Evolutionary conservation across 2,888 invertebrate genomes (phyloP), one percentile per base, ranked within the genome.

Genomic region (Shargacucullia verbasci): DNA sequence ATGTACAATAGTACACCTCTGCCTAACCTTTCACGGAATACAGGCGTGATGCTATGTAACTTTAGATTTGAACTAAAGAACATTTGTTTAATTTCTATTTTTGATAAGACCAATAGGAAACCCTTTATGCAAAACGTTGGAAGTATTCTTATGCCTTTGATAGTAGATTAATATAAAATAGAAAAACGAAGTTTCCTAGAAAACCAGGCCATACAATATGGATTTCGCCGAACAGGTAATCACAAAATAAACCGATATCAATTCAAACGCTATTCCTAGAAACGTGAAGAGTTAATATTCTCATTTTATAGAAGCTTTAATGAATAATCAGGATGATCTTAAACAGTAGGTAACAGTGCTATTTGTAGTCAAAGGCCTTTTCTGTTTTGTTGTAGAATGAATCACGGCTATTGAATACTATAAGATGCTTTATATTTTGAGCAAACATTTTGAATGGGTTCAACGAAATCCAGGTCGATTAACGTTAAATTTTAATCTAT

Each of bases 361-460:
- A 41, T 38, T 25, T 38, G 15, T 41, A 52, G 29, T 8, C 0
- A 27, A 12, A 29, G 12, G n/a, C 14, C 2, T 34, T 14, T 53
- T 44, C 29, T 13, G 39, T 48, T 37, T 45, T 48, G 11, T n/a
- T 29, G 29, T 34, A 29, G 5, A 12, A 13, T 64, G 63, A 69
- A 40, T 64, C 62, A 61, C 44, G 31, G 31, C 31, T 47, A 52
- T 68, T 47, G 54, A 53, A 37, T 52, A 37, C 44, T 25, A n/a
- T n/a, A n/a, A n/a, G n/a, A n/a, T n/a, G n/a, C n/a, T n/a, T n/a
- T n/a, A n/a, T n/a, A n/a, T n/a, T 27, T 46, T 54, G n/a, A 14
- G 27, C 14, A 52, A 12, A 29, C 46, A 44, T 62, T 41, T 7
- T 41, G 27, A 49, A 67, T 50, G 25, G 12, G 15, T 46, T 61